A percentile compares a stretch with the other conserved stretches of the same genome.
Conservation (phyloP, 2,888 invertebrate genomes). For the Limnephilus marmoratus region DNA sequence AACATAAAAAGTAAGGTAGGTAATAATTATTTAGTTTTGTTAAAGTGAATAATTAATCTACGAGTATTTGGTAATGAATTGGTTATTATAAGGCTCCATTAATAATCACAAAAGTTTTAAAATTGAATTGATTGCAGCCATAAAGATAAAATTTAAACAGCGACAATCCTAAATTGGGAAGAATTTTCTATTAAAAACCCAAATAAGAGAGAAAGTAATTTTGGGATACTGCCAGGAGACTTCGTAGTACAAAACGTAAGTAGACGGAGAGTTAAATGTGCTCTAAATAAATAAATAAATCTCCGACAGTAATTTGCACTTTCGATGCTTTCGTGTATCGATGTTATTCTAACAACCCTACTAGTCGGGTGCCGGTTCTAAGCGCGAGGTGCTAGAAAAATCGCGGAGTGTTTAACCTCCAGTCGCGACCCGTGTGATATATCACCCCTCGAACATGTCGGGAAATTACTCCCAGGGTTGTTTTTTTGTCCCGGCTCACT, state of each 20-base stretch:
- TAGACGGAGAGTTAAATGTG: neutral
- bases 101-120: too few relatives aligned
- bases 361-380: neutral
- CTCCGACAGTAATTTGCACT: neutral
- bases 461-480: conserved; percentile 44
- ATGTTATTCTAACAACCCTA: neutral
- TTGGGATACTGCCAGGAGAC: too few relatives aligned
- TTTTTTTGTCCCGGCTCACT: conserved; percentile 24
- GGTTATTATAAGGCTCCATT: too few relatives aligned
- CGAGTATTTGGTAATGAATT: too few relatives aligned
- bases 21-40: too few relatives aligned
- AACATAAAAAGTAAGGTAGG: too few relatives aligned
- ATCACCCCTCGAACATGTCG: conserved; percentile 46
- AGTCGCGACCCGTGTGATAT: conserved; percentile 45
- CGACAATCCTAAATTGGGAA: too few relatives aligned
- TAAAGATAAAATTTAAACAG: too few relatives aligned
- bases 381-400: conserved; percentile 43
- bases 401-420: conserved; percentile 54
- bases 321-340: neutral
- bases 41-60: too few relatives aligned
- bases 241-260: neutral
- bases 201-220: too few relatives aligned
- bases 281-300: neutral
- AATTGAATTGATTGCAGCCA: too few relatives aligned
- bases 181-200: too few relatives aligned